Evolutionary conservation across 1,140 invertebrate genomes (phyloP).

Genomic region (Scaptomyza hsui): DNA sequence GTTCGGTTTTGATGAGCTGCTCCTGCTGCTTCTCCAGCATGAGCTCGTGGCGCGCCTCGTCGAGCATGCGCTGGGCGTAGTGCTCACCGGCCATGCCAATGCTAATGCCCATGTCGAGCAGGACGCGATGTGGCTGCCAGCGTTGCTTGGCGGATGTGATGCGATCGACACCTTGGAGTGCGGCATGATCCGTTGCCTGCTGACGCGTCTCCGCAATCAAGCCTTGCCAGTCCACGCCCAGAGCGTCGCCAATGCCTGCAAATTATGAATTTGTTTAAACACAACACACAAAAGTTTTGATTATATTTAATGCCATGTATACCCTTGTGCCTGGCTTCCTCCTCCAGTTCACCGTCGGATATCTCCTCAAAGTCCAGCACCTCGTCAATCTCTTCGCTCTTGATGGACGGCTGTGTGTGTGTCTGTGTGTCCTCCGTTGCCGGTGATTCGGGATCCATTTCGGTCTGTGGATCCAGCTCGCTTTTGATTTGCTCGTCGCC

Average conservation of each 20-base stretch:
- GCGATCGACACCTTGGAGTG: slow-evolving; percentile 79
- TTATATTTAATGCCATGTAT: slow-evolving; percentile 11
- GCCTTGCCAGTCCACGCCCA: slow-evolving; percentile 97
- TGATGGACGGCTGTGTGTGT: slow-evolving; percentile 79
- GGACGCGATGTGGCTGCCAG: slow-evolving; percentile 90
- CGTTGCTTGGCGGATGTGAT: slow-evolving; percentile 87
- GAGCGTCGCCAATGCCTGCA: slow-evolving; percentile 91
- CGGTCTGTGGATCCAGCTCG: slow-evolving; percentile 39
- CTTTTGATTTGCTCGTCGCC: slow-evolving; percentile 64
- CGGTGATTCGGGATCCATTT: neutral
- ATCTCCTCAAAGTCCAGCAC: slow-evolving; percentile 94
- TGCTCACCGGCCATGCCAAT: slow-evolving; percentile 88
- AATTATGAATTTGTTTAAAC: slow-evolving; percentile 1
- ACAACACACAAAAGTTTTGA: neutral
- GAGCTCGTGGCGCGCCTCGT: slow-evolving; percentile 67
- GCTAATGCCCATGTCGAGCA: slow-evolving; percentile 90
- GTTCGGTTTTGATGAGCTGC: slow-evolving; percentile 28
- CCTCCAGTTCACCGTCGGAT: slow-evolving; percentile 93
- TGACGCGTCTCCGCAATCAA: slow-evolving; percentile 90
- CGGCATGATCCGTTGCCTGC: slow-evolving; percentile 83
- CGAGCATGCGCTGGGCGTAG: slow-evolving; percentile 86
- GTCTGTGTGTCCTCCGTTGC: slow-evolving; percentile 56
- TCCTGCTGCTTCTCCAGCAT: slow-evolving; percentile 54
- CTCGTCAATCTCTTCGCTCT: slow-evolving; percentile 85
- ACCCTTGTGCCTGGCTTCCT: slow-evolving; percentile 86